phyloP scores from a whole-genome alignment of 1,140 invertebrate genomes.

The Drosophila tsacasi region DNA sequence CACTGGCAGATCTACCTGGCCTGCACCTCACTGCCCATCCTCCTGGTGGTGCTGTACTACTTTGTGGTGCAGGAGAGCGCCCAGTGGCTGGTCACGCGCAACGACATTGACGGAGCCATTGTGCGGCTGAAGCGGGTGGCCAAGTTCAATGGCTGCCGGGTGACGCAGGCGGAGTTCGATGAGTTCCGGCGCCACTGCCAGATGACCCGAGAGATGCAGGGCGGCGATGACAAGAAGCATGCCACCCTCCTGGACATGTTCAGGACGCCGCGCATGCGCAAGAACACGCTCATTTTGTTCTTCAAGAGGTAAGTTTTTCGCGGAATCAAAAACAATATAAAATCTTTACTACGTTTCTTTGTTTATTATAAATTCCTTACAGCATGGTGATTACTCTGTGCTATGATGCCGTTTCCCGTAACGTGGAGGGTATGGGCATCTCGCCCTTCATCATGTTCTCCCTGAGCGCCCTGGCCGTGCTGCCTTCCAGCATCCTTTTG shows the following conservation, averaged over 20 bases:
- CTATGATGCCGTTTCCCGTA: slow-evolving; percentile 88
- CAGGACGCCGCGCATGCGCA: slow-evolving; percentile 86
- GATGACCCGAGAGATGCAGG: slow-evolving; percentile 77
- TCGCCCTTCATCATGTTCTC: slow-evolving; percentile 88
- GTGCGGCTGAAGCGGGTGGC: slow-evolving; percentile 87
- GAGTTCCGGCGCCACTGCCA: slow-evolving; percentile 86
- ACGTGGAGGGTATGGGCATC: slow-evolving; percentile 87
- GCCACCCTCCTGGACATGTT: slow-evolving; percentile 86
- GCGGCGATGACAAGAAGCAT: slow-evolving; percentile 69
- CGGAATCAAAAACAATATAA: neutral
- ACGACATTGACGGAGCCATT: slow-evolving; percentile 86
- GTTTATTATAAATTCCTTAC: neutral
- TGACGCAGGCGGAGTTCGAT: slow-evolving; percentile 85
- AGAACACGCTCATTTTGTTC: slow-evolving; percentile 87
- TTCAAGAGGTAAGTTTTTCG: slow-evolving; percentile 86
- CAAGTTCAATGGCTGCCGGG: slow-evolving; percentile 86
- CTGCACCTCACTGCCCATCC: slow-evolving; percentile 86
- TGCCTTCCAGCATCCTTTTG: slow-evolving; percentile 88
- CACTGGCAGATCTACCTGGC: slow-evolving; percentile 87
- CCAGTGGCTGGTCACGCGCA: slow-evolving; percentile 88
- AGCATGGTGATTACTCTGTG: slow-evolving; percentile 88
- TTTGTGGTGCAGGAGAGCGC: slow-evolving; percentile 88
- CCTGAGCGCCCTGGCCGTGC: slow-evolving; percentile 86
- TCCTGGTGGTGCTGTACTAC: slow-evolving; percentile 85
- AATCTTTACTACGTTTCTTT: neutral